These are phyloP conservation scores for Chironomus tepperi DNA, from an alignment of 1,140 invertebrate species.

Conservation along the genomic window DNA sequence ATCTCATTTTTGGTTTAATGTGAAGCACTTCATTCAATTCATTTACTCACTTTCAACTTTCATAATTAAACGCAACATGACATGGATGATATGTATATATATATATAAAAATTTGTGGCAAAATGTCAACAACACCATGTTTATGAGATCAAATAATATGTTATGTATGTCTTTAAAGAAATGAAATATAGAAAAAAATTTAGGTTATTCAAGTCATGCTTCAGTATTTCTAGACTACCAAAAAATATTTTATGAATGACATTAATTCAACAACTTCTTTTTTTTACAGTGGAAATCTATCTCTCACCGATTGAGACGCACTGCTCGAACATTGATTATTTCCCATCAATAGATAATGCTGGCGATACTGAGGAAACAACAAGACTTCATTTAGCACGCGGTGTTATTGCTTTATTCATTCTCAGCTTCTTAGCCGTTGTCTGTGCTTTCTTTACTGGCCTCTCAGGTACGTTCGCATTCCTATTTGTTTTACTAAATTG, in stretches of 20 bases:
- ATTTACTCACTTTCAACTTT: not conserved
- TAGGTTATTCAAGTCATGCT: not conserved
- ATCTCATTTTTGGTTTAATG: not conserved
- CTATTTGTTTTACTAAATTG: not conserved
- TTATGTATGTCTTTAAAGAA: not conserved
- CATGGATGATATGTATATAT: constrained; percentile 12
- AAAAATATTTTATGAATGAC: not conserved
- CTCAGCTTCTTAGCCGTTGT: constrained; percentile 75
- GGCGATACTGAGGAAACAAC: constrained; percentile 34
- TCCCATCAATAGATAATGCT: constrained; percentile 42
- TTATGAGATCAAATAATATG: not conserved
- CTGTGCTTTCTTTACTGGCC: constrained; percentile 87
- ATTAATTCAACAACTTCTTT: constrained; percentile 28
- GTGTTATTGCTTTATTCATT: constrained; percentile 85
- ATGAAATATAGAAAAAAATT: not conserved
- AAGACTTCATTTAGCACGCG: constrained; percentile 79
- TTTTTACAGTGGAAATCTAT: constrained; percentile 74
- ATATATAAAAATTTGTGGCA: constrained; percentile 19
- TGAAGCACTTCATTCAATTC: not conserved
- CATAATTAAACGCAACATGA: constrained; percentile 7
- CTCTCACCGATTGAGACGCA: constrained; percentile 88
- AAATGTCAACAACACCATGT: constrained; percentile 23
- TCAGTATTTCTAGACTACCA: not conserved
- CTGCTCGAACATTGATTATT: constrained; percentile 91
- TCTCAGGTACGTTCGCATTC: constrained; percentile 39